phyloP scores from a whole-genome alignment of 2,113 vertebrate genomes.

The Oriolus oriolus region DNA sequence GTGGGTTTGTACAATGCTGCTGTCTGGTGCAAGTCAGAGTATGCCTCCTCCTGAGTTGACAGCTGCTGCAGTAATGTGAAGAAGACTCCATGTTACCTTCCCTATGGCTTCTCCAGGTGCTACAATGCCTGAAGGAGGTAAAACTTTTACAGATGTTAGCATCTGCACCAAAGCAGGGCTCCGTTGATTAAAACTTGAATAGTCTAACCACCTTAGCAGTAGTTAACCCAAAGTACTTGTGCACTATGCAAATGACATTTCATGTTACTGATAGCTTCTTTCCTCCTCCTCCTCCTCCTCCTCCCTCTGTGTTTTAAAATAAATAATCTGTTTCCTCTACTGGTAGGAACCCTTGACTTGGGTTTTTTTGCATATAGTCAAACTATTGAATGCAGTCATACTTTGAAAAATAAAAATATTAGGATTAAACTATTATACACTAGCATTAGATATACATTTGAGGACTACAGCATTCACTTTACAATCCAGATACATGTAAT shows the following conservation, averaged over 20 bases:
- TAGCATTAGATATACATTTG: not conserved
- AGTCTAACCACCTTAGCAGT: conserved; percentile 47
- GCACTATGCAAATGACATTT: not conserved
- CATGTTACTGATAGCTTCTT: not conserved
- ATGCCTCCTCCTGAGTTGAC: conserved; percentile 64
- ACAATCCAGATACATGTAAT: not conserved
- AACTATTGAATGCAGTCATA: not conserved
- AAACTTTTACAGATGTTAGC: conserved; percentile 70
- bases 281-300: not conserved
- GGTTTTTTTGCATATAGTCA: not conserved
- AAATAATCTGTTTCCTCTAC: not conserved
- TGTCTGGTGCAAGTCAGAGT: conserved; percentile 43
- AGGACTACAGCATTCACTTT: not conserved
- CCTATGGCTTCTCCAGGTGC: conserved; percentile 72
- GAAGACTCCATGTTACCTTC: conserved; percentile 56
- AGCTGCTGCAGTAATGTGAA: conserved; percentile 66
- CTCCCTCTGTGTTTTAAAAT: not conserved
- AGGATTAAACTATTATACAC: not conserved
- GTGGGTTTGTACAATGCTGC: conserved; percentile 35
- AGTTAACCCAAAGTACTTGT: conserved; percentile 59
- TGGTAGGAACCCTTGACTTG: not conserved
- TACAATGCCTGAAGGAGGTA: conserved; percentile 47
- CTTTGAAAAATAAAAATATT: not conserved
- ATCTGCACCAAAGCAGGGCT: conserved; percentile 36
- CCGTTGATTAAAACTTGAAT: conserved; percentile 60